These are phyloP conservation scores for Cebidichthys violaceus DNA, from an alignment of 2,113 vertebrate genomes.

Conservation along the genomic window DNA sequence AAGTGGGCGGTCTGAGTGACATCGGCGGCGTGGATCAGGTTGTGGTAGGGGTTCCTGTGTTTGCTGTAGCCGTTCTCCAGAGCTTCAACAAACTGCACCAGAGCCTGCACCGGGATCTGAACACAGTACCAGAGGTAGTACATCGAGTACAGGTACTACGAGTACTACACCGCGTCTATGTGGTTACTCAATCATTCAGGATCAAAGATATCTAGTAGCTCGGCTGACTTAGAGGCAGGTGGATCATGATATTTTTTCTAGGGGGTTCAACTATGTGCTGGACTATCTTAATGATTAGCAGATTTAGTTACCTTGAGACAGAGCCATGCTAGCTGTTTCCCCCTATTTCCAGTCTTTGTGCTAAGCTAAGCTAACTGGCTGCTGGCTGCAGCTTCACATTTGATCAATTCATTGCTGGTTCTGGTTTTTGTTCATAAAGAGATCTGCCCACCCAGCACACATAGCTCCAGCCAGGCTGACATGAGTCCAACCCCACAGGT, in stretches of 20 bases:
- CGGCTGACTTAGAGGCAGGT: neutral
- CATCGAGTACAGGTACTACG: neutral
- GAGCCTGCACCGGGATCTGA: conserved; percentile 94
- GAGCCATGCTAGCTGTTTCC: too few relatives aligned
- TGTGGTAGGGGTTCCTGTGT: conserved; percentile 98
- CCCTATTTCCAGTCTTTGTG: too few relatives aligned
- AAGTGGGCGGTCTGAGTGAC: conserved; percentile 99
- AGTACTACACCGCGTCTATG: neutral
- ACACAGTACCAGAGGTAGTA: conserved; percentile 2
- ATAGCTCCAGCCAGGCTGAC: neutral
- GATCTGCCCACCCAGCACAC: neutral
- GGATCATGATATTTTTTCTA: neutral
- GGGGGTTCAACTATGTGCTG: neutral
- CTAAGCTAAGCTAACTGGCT: too few relatives aligned
- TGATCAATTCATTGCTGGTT: too few relatives aligned
- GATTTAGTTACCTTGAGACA: too few relatives aligned
- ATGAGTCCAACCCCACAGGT: neutral
- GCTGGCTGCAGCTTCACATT: too few relatives aligned
- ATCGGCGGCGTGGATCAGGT: conserved; percentile 96
- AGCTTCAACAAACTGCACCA: conserved; percentile 96
- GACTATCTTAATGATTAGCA: too few relatives aligned
- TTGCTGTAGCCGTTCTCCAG: conserved; percentile 98
- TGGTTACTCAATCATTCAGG: neutral
- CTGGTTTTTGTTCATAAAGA: neutral
- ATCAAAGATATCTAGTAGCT: neutral